Conservation (phyloP, 2,797 vertebrate species). For the Cynopterus sphinx region DNA sequence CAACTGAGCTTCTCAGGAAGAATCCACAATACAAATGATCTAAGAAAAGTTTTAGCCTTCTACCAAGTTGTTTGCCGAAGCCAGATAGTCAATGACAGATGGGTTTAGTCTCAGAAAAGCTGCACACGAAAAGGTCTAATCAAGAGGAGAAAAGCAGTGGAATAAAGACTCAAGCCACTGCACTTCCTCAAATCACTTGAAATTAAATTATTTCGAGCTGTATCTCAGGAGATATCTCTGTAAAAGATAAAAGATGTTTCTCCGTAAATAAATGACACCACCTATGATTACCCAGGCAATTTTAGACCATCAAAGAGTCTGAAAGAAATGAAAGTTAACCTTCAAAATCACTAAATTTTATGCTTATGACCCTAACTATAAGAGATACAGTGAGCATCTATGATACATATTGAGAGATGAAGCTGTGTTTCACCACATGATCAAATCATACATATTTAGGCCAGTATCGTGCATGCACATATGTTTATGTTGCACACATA, state of each 20-base stretch:
- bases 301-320: background rate
- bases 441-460: background rate
- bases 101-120: background rate
- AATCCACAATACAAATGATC: background rate
- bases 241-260: background rate
- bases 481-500: background rate
- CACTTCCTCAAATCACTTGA: background rate
- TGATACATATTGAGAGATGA: background rate
- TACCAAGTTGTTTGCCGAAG: background rate
- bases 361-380: background rate
- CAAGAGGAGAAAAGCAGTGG: background rate
- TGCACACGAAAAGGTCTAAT: conserved; percentile 21
- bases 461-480: background rate
- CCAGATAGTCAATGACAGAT: conserved; percentile 23
- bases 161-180: background rate
- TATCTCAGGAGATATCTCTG: conserved; percentile 4
- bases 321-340: background rate
- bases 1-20: background rate
- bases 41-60: conserved; percentile 19
- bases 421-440: background rate
- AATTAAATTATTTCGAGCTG: conserved; percentile 46
- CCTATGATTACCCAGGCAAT: background rate
- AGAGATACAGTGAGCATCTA: background rate
- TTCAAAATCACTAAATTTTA: background rate
- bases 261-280: background rate